These are phyloP conservation scores for Plusia festucae DNA, from an alignment of 2,888 invertebrate species.

Conservation along the genomic window DNA sequence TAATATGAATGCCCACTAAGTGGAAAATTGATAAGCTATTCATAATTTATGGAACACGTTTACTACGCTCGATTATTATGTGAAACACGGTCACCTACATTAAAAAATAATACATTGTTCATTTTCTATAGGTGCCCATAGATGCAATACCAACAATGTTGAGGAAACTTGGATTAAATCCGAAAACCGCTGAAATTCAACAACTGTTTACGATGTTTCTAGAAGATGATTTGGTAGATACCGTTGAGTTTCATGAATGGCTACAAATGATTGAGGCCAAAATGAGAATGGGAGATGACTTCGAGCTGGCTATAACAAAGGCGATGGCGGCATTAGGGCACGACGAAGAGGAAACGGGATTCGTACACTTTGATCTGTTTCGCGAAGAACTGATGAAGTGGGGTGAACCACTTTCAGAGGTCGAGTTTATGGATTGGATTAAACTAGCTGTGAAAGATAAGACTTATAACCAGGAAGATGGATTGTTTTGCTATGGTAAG, in stretches of 20 bases:
- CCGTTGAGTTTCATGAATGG: conserved; percentile 81
- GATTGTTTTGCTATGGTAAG: conserved; percentile 73
- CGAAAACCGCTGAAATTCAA: conserved; percentile 76
- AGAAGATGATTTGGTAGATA: conserved; percentile 83
- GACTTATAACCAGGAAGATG: conserved; percentile 72
- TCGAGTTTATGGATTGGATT: conserved; percentile 79
- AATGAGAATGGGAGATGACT: conserved; percentile 81
- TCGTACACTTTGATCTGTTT: conserved; percentile 73
- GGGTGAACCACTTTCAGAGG: conserved; percentile 80
- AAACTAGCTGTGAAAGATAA: conserved; percentile 78
- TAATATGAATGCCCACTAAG: conserved; percentile 8
- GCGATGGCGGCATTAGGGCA: conserved; percentile 79
- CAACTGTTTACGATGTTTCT: conserved; percentile 73
- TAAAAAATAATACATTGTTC: conserved; percentile 4
- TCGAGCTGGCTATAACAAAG: conserved; percentile 75
- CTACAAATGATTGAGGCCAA: conserved; percentile 84
- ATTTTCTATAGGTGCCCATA: conserved; percentile 70
- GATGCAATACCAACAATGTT: conserved; percentile 77
- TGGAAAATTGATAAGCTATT: conserved; percentile 19
- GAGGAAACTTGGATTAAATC: conserved; percentile 82
- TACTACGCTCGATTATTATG: background rate
- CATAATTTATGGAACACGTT: conserved; percentile 8
- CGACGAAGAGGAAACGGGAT: conserved; percentile 78
- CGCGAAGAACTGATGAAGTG: conserved; percentile 76
- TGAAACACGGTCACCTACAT: background rate